A percentile compares a stretch with the other conserved stretches of the same genome.
phyloP scores from a whole-genome alignment of 2,888 invertebrate genomes.

The Augochlorella aurata region DNA sequence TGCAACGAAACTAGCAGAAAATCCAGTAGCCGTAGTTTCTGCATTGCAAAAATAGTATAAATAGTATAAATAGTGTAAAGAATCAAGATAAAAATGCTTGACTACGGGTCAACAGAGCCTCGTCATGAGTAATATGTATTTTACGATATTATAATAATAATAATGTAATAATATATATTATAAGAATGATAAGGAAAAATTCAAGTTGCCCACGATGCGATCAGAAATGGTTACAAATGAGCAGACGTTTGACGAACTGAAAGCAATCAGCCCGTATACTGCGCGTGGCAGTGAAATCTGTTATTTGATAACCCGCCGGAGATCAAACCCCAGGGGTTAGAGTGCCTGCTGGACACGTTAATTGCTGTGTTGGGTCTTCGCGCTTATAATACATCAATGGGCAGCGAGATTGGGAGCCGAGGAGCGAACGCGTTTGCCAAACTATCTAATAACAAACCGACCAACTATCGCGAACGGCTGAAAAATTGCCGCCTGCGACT shows the following conservation, averaged over 20 bases:
- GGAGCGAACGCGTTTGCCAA: neutral
- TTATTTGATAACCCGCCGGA: slow-evolving; percentile 1
- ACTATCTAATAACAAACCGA: neutral
- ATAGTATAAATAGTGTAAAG: no score
- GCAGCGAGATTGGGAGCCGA: neutral
- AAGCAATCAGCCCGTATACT: neutral
- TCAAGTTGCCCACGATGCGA: no score
- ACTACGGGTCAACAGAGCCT: no score
- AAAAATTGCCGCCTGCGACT: neutral
- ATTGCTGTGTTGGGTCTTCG: neutral
- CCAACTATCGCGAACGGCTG: neutral
- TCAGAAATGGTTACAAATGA: no score
- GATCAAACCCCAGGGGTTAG: neutral
- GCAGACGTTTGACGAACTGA: neutral
- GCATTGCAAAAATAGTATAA: no score
- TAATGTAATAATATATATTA: no score
- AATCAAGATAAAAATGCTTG: no score
- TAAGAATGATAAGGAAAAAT: no score
- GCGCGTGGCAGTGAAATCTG: neutral
- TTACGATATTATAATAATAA: no score
- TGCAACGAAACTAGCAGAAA: no score
- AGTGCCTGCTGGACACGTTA: neutral
- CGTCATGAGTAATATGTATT: no score
- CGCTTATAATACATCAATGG: slow-evolving; percentile 1
- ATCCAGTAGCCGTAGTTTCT: no score